Evolutionary conservation across 1,140 invertebrate genomes (phyloP).

Genomic region (Diachasmimorpha longicaudata): DNA sequence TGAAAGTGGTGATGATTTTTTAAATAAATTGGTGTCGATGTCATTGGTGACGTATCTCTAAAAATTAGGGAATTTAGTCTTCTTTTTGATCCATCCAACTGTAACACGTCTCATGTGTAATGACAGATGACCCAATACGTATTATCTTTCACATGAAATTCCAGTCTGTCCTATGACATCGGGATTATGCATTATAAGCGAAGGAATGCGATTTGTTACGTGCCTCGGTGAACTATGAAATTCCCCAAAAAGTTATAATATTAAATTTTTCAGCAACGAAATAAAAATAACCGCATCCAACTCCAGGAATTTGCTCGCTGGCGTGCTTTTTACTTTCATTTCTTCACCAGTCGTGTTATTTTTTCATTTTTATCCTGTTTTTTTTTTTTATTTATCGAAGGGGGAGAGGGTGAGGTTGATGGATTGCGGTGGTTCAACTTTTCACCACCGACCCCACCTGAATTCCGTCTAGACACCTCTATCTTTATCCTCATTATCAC

Average conservation of each 20-base stretch:
- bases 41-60: no score
- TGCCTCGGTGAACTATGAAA: not conserved
- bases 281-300: not conserved
- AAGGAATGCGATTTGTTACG: not conserved
- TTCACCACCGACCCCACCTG: not conserved
- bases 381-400: not conserved
- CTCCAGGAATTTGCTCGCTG: no score
- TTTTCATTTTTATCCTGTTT: not conserved
- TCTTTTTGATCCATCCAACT: no score
- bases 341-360: not conserved
- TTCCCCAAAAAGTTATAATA: not conserved
- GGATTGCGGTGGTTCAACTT: not conserved
- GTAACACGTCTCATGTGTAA: no score
- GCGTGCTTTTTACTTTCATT: not conserved
- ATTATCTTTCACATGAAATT: no score
- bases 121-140: no score
- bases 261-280: not conserved
- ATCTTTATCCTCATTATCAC: not conserved
- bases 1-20: no score
- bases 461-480: slow-evolving; percentile 3
- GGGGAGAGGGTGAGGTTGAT: not conserved
- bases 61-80: no score
- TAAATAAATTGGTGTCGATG: no score
- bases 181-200: not conserved
- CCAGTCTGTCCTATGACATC: no score